Evolutionary conservation across 2,797 vertebrate genomes (phyloP).

Genomic region (Cottoperca gobio): DNA sequence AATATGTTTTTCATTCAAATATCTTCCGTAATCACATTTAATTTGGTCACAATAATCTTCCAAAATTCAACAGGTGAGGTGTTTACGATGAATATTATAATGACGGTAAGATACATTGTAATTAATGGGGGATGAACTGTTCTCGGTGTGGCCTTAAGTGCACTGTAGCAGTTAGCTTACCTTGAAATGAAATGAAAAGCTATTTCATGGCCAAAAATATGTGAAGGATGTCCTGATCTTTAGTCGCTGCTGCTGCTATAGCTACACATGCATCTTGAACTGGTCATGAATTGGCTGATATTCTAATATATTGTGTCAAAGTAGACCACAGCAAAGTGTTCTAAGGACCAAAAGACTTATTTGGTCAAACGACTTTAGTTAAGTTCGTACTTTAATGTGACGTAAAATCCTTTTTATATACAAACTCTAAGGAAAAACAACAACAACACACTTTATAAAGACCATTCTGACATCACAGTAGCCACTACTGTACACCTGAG

Average conservation of each 20-base stretch:
- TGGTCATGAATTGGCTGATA: conserved; percentile 18
- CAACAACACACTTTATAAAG: neutral
- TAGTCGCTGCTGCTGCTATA: conserved; percentile 25
- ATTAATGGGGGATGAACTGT: neutral
- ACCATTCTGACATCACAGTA: neutral
- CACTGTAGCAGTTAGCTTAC: too few species aligned
- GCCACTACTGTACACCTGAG: neutral
- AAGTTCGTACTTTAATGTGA: neutral
- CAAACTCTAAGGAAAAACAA: neutral
- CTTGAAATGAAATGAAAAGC: neutral
- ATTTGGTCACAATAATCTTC: neutral
- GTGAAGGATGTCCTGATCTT: conserved; percentile 25
- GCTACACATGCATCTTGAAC: conserved; percentile 10
- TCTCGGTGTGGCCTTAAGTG: neutral
- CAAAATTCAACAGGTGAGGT: neutral
- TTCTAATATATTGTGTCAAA: neutral
- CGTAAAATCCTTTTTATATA: neutral
- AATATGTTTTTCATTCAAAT: neutral
- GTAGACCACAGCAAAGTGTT: neutral
- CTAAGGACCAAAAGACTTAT: neutral
- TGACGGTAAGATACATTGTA: neutral
- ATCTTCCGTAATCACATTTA: neutral
- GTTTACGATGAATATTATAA: neutral
- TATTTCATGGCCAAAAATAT: conserved; percentile 3
- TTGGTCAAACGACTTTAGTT: neutral